phyloP scores from a whole-genome alignment of 1,140 invertebrate genomes.

The Aphelenchoides fujianensis region DNA sequence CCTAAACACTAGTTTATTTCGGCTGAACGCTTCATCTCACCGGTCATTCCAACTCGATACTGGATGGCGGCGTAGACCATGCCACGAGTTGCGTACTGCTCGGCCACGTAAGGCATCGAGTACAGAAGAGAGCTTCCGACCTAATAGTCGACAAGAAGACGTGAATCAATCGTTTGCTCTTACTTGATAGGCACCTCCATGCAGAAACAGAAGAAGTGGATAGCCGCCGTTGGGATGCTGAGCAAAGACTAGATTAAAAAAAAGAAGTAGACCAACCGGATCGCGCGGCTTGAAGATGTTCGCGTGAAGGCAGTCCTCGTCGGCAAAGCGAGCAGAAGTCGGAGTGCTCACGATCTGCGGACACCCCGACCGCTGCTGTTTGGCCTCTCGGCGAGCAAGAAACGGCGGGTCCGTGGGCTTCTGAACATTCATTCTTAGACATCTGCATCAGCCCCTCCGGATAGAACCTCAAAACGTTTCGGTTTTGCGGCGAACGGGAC shows the following conservation, averaged over 20 bases:
- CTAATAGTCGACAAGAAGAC: not conserved
- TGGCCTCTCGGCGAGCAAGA: not conserved
- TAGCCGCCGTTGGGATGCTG: not conserved
- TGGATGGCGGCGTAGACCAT: not conserved
- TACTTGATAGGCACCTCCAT: slow-evolving; percentile 19
- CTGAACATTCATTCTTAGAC: no score
- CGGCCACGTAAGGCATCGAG: not conserved
- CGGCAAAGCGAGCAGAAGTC: not conserved
- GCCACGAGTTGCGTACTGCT: slow-evolving; percentile 4
- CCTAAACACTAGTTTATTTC: no score
- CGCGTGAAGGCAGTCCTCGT: slow-evolving; percentile 16
- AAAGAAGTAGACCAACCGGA: not conserved
- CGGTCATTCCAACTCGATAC: slow-evolving; percentile 13
- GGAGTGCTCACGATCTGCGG: not conserved
- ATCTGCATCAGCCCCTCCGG: no score
- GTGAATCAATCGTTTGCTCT: not conserved
- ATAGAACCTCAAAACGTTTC: slow-evolving; percentile 11
- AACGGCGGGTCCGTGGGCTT: not conserved
- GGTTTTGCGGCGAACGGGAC: slow-evolving; percentile 4
- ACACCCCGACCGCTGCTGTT: not conserved
- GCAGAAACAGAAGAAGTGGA: slow-evolving; percentile 6
- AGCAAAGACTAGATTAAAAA: not conserved
- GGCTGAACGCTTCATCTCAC: no score
- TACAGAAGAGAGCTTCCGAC: not conserved
- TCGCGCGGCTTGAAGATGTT: slow-evolving; percentile 5